A percentile compares a stretch with the other conserved stretches of the same genome.
These are phyloP conservation scores for Leptinotarsa texana DNA, from an alignment of 1,140 invertebrate species.

Conservation along the genomic window DNA sequence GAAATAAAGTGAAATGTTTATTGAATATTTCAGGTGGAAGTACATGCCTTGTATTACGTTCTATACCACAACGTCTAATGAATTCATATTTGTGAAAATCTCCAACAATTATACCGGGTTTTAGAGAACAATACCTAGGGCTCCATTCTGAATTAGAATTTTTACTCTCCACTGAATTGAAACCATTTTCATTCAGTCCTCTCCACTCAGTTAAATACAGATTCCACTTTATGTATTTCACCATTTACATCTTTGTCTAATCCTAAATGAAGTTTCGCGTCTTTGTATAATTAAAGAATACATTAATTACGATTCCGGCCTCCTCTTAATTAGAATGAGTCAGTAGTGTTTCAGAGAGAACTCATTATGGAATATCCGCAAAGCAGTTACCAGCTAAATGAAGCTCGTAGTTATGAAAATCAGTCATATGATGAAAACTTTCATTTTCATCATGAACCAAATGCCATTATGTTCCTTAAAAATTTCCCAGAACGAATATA, in stretches of 20 bases:
- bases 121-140: background rate
- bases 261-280: conserved; percentile 1
- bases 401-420: background rate
- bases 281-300: conserved; percentile 13
- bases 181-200: conserved; percentile 1
- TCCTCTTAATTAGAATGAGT: conserved; percentile 22
- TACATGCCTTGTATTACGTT: no score
- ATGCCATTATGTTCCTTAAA: no score
- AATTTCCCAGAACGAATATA: no score
- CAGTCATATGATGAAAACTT: background rate
- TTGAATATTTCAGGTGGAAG: no score
- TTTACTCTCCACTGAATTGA: background rate
- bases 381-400: background rate
- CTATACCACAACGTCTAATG: background rate
- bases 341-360: conserved; percentile 6
- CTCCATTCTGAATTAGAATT: background rate
- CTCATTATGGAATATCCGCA: conserved; percentile 14
- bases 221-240: conserved; percentile 3
- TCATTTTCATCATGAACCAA: no score
- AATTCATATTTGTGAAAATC: background rate
- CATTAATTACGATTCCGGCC: conserved; percentile 16
- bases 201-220: background rate
- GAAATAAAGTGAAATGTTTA: no score
- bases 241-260: conserved; percentile 3
- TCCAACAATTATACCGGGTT: background rate